phyloP scores from a whole-genome alignment of 1,140 invertebrate genomes.

The Pissodes strobi region DNA sequence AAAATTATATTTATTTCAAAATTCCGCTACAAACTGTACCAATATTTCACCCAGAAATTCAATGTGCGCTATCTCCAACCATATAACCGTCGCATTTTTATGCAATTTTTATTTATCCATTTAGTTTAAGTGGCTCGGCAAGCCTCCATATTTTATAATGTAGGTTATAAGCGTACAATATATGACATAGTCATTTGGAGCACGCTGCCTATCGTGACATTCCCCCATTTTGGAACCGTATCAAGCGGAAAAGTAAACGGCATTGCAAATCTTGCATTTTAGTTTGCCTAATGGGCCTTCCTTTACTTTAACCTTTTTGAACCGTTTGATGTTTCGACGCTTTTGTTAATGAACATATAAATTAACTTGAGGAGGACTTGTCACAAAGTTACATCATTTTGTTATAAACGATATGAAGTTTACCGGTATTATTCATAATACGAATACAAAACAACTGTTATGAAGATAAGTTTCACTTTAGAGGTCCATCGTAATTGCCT shows the following conservation, averaged over 20 bases:
- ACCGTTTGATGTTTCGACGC: not conserved
- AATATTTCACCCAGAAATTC: constrained; percentile 25
- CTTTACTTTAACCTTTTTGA: constrained; percentile 13
- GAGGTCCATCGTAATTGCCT: too few relatives aligned
- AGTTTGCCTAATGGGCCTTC: constrained; percentile 12
- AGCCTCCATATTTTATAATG: constrained; percentile 31
- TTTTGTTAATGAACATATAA: not conserved
- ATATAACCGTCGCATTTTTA: constrained; percentile 28
- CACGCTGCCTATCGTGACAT: constrained; percentile 32
- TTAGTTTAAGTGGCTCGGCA: constrained; percentile 29
- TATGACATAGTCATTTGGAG: constrained; percentile 30
- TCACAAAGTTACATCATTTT: not conserved
- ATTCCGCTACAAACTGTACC: constrained; percentile 9
- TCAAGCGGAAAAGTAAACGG: constrained; percentile 28
- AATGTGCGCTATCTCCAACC: constrained; percentile 12
- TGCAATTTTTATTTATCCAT: constrained; percentile 33
- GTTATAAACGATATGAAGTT: too few relatives aligned
- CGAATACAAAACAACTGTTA: too few relatives aligned
- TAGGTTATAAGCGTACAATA: constrained; percentile 30
- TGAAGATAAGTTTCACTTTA: too few relatives aligned
- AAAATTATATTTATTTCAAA: constrained; percentile 18
- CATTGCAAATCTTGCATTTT: constrained; percentile 32
- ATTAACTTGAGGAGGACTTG: not conserved
- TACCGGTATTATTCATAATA: too few relatives aligned
- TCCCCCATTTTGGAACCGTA: constrained; percentile 27